Evolutionary conservation across 1,140 invertebrate genomes (phyloP), one percentile per base, ranked within the genome.

Genomic region (Platyscapa corneri): DNA sequence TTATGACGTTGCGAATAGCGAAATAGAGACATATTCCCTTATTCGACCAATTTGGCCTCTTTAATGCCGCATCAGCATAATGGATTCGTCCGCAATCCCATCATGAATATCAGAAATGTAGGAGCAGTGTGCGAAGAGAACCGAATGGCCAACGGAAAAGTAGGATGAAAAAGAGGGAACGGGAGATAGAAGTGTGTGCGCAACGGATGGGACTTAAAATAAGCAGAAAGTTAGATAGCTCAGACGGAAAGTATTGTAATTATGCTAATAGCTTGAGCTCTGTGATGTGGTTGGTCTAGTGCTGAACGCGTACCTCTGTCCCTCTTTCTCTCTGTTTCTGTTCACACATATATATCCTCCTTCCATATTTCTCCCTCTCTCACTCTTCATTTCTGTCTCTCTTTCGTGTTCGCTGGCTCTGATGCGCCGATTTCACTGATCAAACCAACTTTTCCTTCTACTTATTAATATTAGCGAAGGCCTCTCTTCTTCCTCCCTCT

Each of bases 251-350:
- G 92, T 92, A 93, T 93, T 93, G 92, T 93, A 93, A 93, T 93
- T 93, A 93, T 93, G 92, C 92, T 93, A 93, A 93, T 92, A 93
- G 92, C 92, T 91, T 91, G 89, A 90, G 89, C 87, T 72, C 91
- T 93, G 88, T 92, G 92, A 92, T 93, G 92, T 92, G 92, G 92
- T 93, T 90, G 90, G 89, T 83, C 60, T 49, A 78, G 49, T 81
- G 39, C 77, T n/a, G 77, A 56, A 39, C 77, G n/a, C 77, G 5
- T 49, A 39, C 20, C 67, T 39, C 20, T 39, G 23, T 30, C 16
- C 7, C 42, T 46, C 74, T 18, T 16, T 49, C 39, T 46, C 42
- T 27, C 65, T 53, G 42, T 20, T 64, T n/a, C 65, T 74, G 12
- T 46, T 7, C 42, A 46, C 81, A 6, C 49, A 56, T 37, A 27